Base-by-base conservation (phyloP, 2,797 vertebrate species). In the Falco novaeseelandiae region DNA sequence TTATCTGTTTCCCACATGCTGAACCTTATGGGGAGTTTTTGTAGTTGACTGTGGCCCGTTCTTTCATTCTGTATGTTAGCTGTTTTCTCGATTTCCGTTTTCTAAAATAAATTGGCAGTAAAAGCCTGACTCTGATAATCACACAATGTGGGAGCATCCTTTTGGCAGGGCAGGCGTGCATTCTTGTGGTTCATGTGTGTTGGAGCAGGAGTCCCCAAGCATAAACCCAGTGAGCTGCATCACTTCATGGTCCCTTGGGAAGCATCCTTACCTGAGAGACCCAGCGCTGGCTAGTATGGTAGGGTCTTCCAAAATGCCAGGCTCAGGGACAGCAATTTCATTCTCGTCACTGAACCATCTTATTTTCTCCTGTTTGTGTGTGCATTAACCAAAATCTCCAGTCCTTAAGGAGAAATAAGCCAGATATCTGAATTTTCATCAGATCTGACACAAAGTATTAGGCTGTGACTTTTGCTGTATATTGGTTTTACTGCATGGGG, bases 1-100 rank as follows among this genome's bases (percentile, higher is more conserved):
- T 94, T 96, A 91, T 94, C 93, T 93, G 63, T 96, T 93, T 96
- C 92, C 94, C 94, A 96, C 94, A 95, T 94, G 88, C 90, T 92
- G 92, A 96, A 95, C 71, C 79, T 93, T 96, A 93, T 92, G 96
- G 90, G 92, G 87, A 93, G 69, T 90, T 95, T 93, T 92, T 79
- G 87, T 96, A 87, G 84, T 94, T 97, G 69, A 78, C 72, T 92
- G 65, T 79, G 84, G 77, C 89, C 92, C 7, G 0, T 90, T 96
- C 79, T 94, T 94, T 96, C 34, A 0, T 88, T 96, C 89, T 96
- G 40, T 78, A 34, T 81, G 10, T 92, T 85, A 92, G 74, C 34
- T 81, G 69, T 87, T 86, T 65, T 83, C 46, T 86, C n/a, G 2
- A 44, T 93, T 91, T 65, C 65, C 87, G 62, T 51, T 88, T 94